Percentiles rank a stretch among this genome's conserved stretches.
Conservation (phyloP, 2,113 vertebrate genomes). For the Clinocottus analis region DNA sequence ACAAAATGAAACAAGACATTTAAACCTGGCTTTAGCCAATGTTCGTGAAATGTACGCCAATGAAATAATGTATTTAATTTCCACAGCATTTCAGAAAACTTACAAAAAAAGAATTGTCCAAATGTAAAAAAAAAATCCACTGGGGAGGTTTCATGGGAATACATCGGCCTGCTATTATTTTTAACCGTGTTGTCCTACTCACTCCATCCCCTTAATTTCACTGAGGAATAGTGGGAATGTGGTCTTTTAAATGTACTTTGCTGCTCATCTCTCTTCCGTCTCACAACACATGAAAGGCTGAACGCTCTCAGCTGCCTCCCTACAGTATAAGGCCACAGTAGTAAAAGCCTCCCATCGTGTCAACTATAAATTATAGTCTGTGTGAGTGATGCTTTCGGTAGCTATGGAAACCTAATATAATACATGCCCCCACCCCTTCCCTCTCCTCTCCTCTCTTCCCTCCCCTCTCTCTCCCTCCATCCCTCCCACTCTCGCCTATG, state of each 20-base stretch:
- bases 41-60: neutral
- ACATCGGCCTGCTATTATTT: neutral
- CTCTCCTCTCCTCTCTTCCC: neutral
- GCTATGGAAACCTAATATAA: conserved; percentile 79
- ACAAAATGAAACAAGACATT: neutral
- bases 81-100: no score
- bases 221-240: neutral
- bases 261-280: neutral
- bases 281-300: neutral
- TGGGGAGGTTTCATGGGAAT: neutral
- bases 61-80: no score
- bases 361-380: conserved; percentile 71
- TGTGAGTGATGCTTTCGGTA: conserved; percentile 80
- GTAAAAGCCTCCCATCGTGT: conserved; percentile 66
- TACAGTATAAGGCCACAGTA: conserved; percentile 51
- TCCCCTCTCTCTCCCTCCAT: conserved; percentile 27
- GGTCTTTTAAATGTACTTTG: neutral
- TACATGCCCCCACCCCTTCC: conserved; percentile 11
- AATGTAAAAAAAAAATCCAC: neutral
- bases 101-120: neutral
- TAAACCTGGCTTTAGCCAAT: neutral
- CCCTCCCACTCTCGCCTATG: conserved; percentile 9
- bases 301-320: conserved; percentile 37
- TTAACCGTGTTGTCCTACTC: neutral
- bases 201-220: neutral